A percentile compares a stretch with the other conserved stretches of the same genome.
These are phyloP conservation scores for Harlomillsia oculata DNA, from an alignment of 1,140 invertebrate species.

Conservation along the genomic window DNA sequence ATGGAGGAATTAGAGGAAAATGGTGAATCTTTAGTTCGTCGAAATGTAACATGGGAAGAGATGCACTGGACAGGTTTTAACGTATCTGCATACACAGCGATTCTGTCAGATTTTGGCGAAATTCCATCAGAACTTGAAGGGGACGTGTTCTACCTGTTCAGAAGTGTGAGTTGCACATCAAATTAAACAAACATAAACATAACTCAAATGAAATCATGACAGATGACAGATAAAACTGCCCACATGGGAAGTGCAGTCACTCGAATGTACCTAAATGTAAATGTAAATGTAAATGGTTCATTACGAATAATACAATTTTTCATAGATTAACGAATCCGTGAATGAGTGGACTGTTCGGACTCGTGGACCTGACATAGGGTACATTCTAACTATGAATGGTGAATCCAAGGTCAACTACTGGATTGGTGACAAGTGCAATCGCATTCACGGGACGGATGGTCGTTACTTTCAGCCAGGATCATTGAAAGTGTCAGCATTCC, in stretches of 20 bases:
- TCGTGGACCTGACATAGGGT: conserved; percentile 14
- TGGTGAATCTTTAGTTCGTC: conserved; percentile 8
- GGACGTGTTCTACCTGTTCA: conserved; percentile 12
- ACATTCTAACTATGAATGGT: conserved; percentile 8
- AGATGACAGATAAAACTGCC: too few relatives aligned
- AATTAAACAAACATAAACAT: too few relatives aligned
- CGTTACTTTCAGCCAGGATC: conserved; percentile 13
- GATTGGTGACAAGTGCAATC: conserved; percentile 18
- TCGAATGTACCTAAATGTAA: too few relatives aligned
- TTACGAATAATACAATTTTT: too few relatives aligned
- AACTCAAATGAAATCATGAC: too few relatives aligned
- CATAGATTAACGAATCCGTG: too few relatives aligned
- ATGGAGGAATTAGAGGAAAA: conserved; percentile 22
- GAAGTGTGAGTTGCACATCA: conserved; percentile 15
- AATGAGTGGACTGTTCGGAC: too few relatives aligned
- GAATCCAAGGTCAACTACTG: conserved; percentile 18
- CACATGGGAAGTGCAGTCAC: too few relatives aligned
- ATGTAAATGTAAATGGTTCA: too few relatives aligned
- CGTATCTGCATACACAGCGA: conserved; percentile 20
- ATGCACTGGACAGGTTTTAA: conserved; percentile 18
- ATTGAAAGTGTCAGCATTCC: conserved; percentile 21
- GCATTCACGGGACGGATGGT: conserved; percentile 23
- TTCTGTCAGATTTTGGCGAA: conserved; percentile 16
- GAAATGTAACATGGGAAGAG: conserved; percentile 12
- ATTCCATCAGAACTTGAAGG: conserved; percentile 14